A percentile compares a stretch with the other conserved stretches of the same genome.
Evolutionary conservation across 2,888 invertebrate species (phyloP).

Genomic region (Cataglyphis livida): DNA sequence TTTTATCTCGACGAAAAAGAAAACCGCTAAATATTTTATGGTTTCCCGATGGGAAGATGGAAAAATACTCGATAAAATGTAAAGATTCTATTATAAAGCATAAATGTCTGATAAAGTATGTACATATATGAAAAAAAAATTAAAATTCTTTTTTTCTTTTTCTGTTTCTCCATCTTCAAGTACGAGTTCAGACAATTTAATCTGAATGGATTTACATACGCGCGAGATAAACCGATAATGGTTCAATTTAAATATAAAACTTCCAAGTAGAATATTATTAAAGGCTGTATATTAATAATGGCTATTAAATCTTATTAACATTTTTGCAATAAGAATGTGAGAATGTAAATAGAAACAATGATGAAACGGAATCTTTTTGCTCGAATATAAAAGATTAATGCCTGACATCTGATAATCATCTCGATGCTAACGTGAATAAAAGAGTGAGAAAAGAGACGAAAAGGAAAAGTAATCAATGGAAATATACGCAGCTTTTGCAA

Average conservation of each 20-base stretch:
- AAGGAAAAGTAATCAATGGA: not conserved
- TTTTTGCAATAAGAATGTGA: not conserved
- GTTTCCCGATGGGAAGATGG: not conserved
- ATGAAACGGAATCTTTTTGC: not conserved
- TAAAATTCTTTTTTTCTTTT: not conserved
- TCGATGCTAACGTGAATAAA: not conserved
- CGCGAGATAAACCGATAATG: not conserved
- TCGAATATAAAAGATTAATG: slow-evolving; percentile 19
- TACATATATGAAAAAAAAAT: no score
- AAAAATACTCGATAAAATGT: not conserved
- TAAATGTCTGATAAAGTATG: slow-evolving; percentile 21
- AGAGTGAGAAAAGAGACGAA: not conserved
- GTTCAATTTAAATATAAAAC: slow-evolving; percentile 20
- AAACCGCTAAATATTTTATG: slow-evolving; percentile 29
- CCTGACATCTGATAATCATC: slow-evolving; percentile 3
- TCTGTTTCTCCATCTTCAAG: not conserved
- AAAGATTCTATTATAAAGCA: not conserved
- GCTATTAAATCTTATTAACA: not conserved
- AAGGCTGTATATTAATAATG: slow-evolving; percentile 18
- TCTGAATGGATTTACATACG: slow-evolving; percentile 4
- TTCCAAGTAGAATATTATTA: not conserved
- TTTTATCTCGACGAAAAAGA: not conserved
- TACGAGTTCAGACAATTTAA: not conserved
- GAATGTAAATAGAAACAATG: not conserved
- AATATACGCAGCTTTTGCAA: slow-evolving; percentile 13